Base-by-base conservation (phyloP, 2,888 invertebrate species). In the Chouioia cunea region DNA sequence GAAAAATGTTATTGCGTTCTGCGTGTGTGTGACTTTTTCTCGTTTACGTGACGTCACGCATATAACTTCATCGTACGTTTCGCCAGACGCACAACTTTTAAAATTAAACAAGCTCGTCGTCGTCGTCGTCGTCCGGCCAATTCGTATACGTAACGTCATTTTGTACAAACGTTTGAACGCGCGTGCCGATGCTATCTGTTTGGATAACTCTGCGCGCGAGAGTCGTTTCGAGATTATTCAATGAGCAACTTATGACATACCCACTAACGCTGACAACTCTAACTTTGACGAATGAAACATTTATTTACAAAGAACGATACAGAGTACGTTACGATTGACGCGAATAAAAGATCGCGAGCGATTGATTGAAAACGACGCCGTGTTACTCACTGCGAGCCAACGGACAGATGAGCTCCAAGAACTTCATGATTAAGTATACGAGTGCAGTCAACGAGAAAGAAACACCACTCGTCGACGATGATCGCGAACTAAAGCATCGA, bases 351-450 rank as follows among this genome's bases (percentile, higher is more conserved):
- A n/a, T 6, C 53, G 14, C 54, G 12, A 4, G 16, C 23, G 22
- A n/a, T 16, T 1, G 18, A 16, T 54, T 18, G 46, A 12, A n/a
- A 20, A 2, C n/a, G 4, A 43, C 14, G 15, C 52, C 16, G n/a
- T 44, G 54, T 44, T 57, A 74, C 74, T 74, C 54, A 74, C 74
- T 64, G 47, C 74, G 67, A 10, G 18, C 63, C 10, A 66, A 22
- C 68, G 74, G 71, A 52, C 74, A 71, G 56, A 66, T 64, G 63
- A 71, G 65, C 53, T 47, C 56, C 48, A 44, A 47, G 14, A 74
- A 59, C 46, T 59, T 59, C 74, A 66, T 71, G 23, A 50, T 64
- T 50, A 53, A 16, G 14, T n/a, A n/a, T n/a, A 22, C 58, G 43
- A 48, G 46, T 46, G 46, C 54, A n/a, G n/a, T n/a, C 43, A 48